Evolutionary conservation across 2,888 invertebrate genomes (phyloP), one percentile per base, ranked within the genome.

Genomic region (Pterostichus niger): DNA sequence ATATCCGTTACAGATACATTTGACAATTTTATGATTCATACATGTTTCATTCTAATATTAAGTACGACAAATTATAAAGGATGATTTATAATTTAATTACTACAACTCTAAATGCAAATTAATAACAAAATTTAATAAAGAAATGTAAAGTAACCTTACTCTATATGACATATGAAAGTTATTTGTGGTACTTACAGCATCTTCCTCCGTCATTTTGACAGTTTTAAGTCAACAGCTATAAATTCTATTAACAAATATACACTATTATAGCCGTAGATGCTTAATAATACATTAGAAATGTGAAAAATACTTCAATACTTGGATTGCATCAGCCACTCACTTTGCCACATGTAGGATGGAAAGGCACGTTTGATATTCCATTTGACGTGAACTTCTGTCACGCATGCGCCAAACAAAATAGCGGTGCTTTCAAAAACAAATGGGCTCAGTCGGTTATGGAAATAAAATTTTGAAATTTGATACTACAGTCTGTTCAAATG

Each of bases 131-230:
- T 61, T 77, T 33, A 49, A 52, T 54, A 68, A 52, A 35, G 33
- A 54, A 64, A 81, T 73, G 15, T 81, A 17, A 54, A 56, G 82
- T 82, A 82, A 82, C 82, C 82, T 82, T 61, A 82, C 61, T 73
- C 68, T 59, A 61, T 10, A 52, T 40, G 75, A 59, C 75, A 82
- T 75, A 33, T 61, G 64, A 73, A 73, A 17, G 35, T 54, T 7
- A 59, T 46, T 54, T 71, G 11, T 46, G 11, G 17, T 46, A 89
- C 91, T 87, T 89, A 92, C 92, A 87, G 91, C 90, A 85, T 92
- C 91, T 87, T 92, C 92, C 87, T 92, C 92, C 17, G 91, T 90
- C 92, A 92, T 92, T 87, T 87, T 89, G 59, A 35, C 59, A 17
- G 44, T 49, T 15, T 59, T 40, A 75, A 77, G 17, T 52, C 44